phyloP scores from a whole-genome alignment of 2,888 invertebrate genomes.

The Drosophila buzzatii region DNA sequence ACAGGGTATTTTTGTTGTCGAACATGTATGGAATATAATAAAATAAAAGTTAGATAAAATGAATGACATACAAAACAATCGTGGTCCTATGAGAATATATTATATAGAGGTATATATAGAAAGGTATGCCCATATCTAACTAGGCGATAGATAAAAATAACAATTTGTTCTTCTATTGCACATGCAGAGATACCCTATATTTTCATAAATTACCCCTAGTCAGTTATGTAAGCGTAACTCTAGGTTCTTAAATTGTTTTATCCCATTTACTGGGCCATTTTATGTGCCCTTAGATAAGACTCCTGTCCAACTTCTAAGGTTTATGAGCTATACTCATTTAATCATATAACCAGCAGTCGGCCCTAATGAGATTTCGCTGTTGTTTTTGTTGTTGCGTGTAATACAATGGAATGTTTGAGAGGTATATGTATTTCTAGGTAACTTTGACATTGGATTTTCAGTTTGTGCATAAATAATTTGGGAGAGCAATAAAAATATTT shows the following conservation, averaged over 20 bases:
- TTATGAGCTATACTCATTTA: neutral
- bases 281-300: neutral
- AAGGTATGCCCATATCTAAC: neutral
- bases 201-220: neutral
- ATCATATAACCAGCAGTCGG: neutral
- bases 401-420: neutral
- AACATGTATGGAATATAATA: neutral
- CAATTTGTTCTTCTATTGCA: neutral
- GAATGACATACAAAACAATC: neutral
- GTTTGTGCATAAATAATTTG: neutral
- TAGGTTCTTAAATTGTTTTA: neutral
- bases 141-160: constrained; percentile 6
- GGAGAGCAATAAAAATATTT: neutral
- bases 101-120: constrained; percentile 2
- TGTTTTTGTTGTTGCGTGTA: neutral
- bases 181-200: neutral
- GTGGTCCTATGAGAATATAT: neutral
- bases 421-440: neutral
- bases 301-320: too few species aligned
- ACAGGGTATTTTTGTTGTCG: neutral
- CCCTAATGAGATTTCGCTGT: neutral
- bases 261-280: neutral
- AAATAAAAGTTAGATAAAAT: constrained; percentile 1
- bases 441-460: neutral
- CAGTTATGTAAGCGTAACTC: constrained; percentile 4